Percentiles rank a stretch among this genome's conserved stretches.
Conservation (phyloP, 2,113 vertebrate species). For the Neoarius graeffei region DNA sequence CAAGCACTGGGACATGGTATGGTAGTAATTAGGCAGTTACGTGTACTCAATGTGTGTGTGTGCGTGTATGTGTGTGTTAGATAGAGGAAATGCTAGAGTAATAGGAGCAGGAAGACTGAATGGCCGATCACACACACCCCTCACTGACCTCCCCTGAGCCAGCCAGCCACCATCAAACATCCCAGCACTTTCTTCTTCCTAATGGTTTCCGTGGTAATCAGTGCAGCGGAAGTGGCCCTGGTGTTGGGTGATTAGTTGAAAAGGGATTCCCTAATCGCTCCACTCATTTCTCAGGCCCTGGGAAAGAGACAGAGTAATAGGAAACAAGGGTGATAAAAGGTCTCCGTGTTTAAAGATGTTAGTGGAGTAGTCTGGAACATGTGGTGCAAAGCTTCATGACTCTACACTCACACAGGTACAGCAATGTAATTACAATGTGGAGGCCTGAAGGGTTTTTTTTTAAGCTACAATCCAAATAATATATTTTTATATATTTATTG, state of each 20-base stretch:
- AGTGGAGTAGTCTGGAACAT: slow-evolving; percentile 43
- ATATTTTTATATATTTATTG: too few species aligned
- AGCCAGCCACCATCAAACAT: slow-evolving; percentile 82
- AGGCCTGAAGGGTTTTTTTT: background rate
- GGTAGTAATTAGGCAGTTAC: slow-evolving; percentile 79
- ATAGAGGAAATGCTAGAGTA: slow-evolving; percentile 80
- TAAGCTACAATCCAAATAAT: background rate
- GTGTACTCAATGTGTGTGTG: slow-evolving; percentile 23
- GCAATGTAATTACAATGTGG: background rate
- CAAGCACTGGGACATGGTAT: slow-evolving; percentile 61
- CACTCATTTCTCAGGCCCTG: slow-evolving; percentile 72
- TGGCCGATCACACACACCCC: slow-evolving; percentile 81
- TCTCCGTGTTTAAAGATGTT: slow-evolving; percentile 60
- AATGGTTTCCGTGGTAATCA: slow-evolving; percentile 92
- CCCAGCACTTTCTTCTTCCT: slow-evolving; percentile 83
- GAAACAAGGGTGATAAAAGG: slow-evolving; percentile 74
- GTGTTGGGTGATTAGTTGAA: slow-evolving; percentile 76
- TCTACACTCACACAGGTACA: slow-evolving; percentile 4
- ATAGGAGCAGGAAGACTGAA: slow-evolving; percentile 82
- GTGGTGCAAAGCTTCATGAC: slow-evolving; percentile 22
- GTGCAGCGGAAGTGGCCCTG: slow-evolving; percentile 79
- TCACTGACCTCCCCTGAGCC: slow-evolving; percentile 82
- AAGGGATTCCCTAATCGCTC: slow-evolving; percentile 81
- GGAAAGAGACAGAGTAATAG: slow-evolving; percentile 67
- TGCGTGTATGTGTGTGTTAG: slow-evolving; percentile 65